phyloP scores from a whole-genome alignment of 2,113 vertebrate genomes.

The Otocyon megalotis region DNA sequence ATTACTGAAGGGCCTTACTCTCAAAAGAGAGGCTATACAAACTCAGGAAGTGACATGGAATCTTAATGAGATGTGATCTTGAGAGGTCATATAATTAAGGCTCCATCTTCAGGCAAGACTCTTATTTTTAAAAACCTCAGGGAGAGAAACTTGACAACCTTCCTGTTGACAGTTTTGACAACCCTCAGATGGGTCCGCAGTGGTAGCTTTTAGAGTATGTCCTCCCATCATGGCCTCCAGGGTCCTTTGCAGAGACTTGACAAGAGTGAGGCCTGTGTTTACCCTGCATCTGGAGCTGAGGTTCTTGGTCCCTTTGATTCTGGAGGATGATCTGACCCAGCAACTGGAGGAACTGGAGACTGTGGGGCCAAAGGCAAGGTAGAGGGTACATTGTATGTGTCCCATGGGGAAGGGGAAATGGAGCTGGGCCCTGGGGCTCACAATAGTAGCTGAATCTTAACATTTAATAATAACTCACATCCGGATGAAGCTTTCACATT shows the following conservation, averaged over 20 bases:
- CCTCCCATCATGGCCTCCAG: not conserved
- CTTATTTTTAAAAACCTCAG: conserved; percentile 28
- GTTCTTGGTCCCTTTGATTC: not conserved
- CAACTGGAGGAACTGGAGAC: not conserved
- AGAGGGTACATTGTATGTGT: not conserved
- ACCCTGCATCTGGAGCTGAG: not conserved
- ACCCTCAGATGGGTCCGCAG: not conserved
- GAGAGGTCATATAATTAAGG: conserved; percentile 60
- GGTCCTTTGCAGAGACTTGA: not conserved
- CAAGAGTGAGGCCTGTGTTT: not conserved
- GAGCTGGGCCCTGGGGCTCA: not conserved
- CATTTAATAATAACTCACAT: not conserved
- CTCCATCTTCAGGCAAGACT: conserved; percentile 53
- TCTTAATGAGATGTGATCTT: conserved; percentile 65
- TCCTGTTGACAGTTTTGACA: conserved; percentile 59
- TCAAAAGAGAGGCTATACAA: conserved; percentile 57
- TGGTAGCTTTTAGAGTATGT: not conserved
- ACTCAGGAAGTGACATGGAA: conserved; percentile 52
- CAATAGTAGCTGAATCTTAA: not conserved
- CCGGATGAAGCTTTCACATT: not conserved
- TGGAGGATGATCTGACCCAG: not conserved
- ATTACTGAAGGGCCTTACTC: conserved; percentile 68
- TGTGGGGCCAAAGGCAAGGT: not conserved
- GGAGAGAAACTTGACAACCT: not conserved
- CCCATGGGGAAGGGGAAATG: not conserved